Evolutionary conservation across 2,113 vertebrate species (phyloP), one percentile per base, ranked within the genome.

Genomic region (Chinchilla lanigera): DNA sequence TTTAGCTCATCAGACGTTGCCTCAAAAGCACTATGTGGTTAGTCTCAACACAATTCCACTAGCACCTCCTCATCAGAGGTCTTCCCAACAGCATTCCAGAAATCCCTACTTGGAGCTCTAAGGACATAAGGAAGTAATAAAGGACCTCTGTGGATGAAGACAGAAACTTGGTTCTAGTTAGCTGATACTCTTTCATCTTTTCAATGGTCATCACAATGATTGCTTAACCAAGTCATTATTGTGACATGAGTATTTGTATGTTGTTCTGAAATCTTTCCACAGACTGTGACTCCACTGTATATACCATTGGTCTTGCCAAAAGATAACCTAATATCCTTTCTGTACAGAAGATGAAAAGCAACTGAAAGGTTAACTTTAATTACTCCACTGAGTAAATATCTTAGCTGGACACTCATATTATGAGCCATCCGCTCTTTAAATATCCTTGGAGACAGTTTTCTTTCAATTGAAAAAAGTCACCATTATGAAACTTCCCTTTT

Each of bases 121-220:
- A n/a, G 3, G 30, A 77, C 93, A 95, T 84, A 75, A 89, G 96
- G 75, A 97, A 97, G 50, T 87, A 83, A 97, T 93, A 87, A 95
- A 73, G 0, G 16, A 50, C 8, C 81, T 3, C 12, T 91, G 26
- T 69, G 17, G 61, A 89, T 83, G 71, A 89, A 87, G 54, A 88
- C 52, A 91, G 89, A 94, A 96, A 47, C 81, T 92, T 95, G 91
- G 73, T 91, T 97, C 89, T 44, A 50, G 80, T 96, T 96, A 97
- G 67, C 73, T 60, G 61, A 85, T 63, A 67, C 7, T 90, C 93
- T 97, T 95, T 93, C 78, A 91, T 97, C 92, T 97, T 73, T 71
- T 41, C 50, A 90, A 60, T 61, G 90, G 67, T 35, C 96, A 90
- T 86, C 90, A 88, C 67, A 75, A 14, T 33, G 56, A 85, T 83